These are phyloP conservation scores for Colletes gigas DNA, from an alignment of 1,140 invertebrate genomes.

Conservation along the genomic window DNA sequence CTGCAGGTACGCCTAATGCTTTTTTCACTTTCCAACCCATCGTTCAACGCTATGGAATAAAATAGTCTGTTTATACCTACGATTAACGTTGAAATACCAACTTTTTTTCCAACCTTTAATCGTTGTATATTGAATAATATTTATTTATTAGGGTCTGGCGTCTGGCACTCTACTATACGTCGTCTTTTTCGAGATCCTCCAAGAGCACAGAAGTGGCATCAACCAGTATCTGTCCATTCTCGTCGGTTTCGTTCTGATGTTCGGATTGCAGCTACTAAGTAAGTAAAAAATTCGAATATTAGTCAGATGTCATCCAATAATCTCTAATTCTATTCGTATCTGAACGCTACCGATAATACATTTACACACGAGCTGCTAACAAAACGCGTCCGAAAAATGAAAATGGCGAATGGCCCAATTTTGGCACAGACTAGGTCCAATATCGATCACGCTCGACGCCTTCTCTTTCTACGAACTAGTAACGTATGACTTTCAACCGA, in stretches of 20 bases:
- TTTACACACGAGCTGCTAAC: not conserved
- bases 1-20: conserved; percentile 68
- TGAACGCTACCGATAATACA: not conserved
- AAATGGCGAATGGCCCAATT: no score
- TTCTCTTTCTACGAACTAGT: no score
- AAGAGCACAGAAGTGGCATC: conserved; percentile 80
- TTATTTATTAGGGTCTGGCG: conserved; percentile 81
- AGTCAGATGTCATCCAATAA: no score
- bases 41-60: no score
- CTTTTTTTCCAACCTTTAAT: no score
- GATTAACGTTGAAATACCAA: no score
- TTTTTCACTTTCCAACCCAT: not conserved
- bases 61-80: no score
- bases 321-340: no score
- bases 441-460: no score
- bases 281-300: conserved; percentile 61
- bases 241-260: conserved; percentile 77
- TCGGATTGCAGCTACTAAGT: conserved; percentile 76
- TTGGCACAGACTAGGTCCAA: no score
- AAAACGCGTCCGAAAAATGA: not conserved
- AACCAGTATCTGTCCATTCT: conserved; percentile 77
- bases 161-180: conserved; percentile 86
- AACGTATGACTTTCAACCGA: no score
- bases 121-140: not conserved
- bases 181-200: conserved; percentile 86